A percentile compares a stretch with the other conserved stretches of the same genome.
Conservation (phyloP, 2,113 vertebrate species). For the Octodon degus region DNA sequence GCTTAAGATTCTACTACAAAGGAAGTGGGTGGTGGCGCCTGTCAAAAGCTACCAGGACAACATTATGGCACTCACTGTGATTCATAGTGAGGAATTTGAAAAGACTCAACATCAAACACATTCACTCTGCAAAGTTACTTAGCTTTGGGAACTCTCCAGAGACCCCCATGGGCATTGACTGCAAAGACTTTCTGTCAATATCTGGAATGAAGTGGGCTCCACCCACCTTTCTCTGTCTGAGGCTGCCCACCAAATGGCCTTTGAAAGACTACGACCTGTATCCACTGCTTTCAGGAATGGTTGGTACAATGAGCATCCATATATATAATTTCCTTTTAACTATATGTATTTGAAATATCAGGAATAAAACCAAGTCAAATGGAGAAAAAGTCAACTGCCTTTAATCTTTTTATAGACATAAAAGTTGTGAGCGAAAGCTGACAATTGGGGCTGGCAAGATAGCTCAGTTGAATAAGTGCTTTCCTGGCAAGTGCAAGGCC, state of each 20-base stretch:
- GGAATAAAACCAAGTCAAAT: not conserved
- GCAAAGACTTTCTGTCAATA: not conserved
- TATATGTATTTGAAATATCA: not conserved
- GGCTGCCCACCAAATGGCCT: not conserved
- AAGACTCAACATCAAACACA: not conserved
- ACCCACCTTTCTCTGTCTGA: not conserved
- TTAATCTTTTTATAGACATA: not conserved
- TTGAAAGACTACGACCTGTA: not conserved
- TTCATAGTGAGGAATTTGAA: slow-evolving; percentile 10
- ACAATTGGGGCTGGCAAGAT: not conserved
- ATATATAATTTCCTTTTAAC: not conserved
- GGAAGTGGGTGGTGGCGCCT: slow-evolving; percentile 11
- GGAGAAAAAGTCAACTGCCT: not conserved
- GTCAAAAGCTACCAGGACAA: not conserved
- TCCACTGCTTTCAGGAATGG: not conserved
- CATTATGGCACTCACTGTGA: not conserved
- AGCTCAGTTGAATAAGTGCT: too few species aligned
- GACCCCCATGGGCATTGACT: not conserved
- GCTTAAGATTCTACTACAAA: slow-evolving; percentile 40
- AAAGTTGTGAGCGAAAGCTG: not conserved
- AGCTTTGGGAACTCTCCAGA: not conserved
- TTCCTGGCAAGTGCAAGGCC: too few species aligned
- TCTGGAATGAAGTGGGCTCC: not conserved
- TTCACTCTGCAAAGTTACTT: not conserved
- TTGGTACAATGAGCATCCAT: not conserved